Percentiles rank a stretch among this genome's conserved stretches.
Evolutionary conservation across 2,888 invertebrate genomes (phyloP).

Genomic region (Capitulum mitella): DNA sequence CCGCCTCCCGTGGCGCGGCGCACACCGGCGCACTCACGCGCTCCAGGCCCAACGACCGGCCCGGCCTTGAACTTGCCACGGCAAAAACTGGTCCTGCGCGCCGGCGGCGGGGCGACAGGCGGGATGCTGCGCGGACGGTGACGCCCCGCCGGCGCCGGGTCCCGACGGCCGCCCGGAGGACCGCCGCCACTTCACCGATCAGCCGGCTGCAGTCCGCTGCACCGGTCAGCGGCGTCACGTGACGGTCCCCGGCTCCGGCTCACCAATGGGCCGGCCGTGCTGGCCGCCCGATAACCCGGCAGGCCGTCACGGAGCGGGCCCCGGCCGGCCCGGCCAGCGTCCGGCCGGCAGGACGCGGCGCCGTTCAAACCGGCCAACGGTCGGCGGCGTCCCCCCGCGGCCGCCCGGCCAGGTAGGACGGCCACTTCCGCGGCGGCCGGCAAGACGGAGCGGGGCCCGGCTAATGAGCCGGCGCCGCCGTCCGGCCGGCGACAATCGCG

Average conservation of each 20-base stretch:
- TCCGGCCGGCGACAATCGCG: neutral
- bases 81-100: neutral
- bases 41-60: neutral
- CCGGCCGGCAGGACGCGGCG: neutral
- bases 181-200: too few species aligned
- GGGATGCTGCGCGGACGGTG: too few species aligned
- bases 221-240: too few species aligned
- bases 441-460: neutral
- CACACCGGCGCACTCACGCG: neutral
- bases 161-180: too few species aligned
- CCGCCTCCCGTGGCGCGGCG: neutral
- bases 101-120: too few species aligned
- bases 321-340: neutral
- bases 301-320: neutral
- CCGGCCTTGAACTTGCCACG: neutral
- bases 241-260: neutral
- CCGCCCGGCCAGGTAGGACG: neutral
- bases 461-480: neutral
- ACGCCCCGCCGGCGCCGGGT: too few species aligned
- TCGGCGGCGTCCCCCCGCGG: neutral
- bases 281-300: neutral
- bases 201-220: too few species aligned
- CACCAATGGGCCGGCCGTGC: neutral
- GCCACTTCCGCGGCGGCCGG: neutral
- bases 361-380: slow-evolving; percentile 11